Conservation (phyloP, 2,888 invertebrate genomes). For the Thereva nobilitata region DNA sequence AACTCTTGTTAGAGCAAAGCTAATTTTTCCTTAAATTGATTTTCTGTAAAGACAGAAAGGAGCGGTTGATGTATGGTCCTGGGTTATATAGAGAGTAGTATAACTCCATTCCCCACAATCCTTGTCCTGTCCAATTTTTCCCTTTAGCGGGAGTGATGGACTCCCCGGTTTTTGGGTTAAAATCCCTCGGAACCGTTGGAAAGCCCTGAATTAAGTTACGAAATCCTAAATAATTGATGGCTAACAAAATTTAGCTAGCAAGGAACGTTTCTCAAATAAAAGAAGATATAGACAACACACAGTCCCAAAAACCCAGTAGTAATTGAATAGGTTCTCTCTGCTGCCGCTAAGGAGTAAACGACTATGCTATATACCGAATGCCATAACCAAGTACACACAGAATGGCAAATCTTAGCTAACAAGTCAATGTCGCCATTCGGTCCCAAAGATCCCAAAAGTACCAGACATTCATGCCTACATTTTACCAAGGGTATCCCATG, state of each 20-base stretch:
- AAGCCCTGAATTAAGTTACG: constrained; percentile 36
- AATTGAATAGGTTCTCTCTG: constrained; percentile 31
- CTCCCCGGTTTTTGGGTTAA: constrained; percentile 28
- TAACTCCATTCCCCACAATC: constrained; percentile 4
- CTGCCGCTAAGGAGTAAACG: not conserved
- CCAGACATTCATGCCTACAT: too few relatives aligned
- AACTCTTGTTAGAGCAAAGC: constrained; percentile 13
- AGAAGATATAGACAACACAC: not conserved
- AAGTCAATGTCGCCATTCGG: constrained; percentile 31
- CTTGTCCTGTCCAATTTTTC: constrained; percentile 6
- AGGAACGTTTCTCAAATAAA: constrained; percentile 1
- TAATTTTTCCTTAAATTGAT: constrained; percentile 33
- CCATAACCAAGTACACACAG: not conserved
- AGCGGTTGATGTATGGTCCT: constrained; percentile 22
- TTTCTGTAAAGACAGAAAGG: constrained; percentile 24
- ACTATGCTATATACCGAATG: not conserved
- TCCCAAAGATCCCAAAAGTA: not conserved
- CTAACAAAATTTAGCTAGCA: constrained; percentile 35
- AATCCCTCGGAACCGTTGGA: constrained; percentile 18
- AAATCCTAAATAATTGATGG: constrained; percentile 40
- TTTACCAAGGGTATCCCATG: not conserved
- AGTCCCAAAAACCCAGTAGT: constrained; percentile 18
- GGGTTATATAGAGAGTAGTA: not conserved
- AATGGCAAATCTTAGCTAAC: constrained; percentile 24
- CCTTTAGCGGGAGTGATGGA: constrained; percentile 14